Evolutionary conservation across 2,888 invertebrate genomes (phyloP).

Genomic region (Protonemura montana): DNA sequence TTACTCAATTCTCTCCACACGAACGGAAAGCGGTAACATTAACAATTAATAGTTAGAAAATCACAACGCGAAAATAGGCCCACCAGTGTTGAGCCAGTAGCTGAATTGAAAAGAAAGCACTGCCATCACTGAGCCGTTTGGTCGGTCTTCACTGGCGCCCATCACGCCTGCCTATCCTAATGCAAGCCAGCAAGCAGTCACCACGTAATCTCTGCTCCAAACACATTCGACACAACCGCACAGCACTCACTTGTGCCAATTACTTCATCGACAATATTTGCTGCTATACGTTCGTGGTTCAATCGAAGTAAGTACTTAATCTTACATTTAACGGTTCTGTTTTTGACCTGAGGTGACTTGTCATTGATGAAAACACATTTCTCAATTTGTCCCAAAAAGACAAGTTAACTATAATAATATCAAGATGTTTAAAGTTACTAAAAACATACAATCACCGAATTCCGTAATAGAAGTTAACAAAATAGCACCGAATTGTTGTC

Average conservation of each 20-base stretch:
- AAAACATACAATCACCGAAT: background rate
- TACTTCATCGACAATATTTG: background rate
- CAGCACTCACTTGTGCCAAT: background rate
- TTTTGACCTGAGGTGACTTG: background rate
- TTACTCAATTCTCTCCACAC: conserved; percentile 32
- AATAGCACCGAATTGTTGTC: background rate
- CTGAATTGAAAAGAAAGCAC: background rate
- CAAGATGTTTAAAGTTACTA: background rate
- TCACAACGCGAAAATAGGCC: conserved; percentile 23
- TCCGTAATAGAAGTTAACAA: background rate
- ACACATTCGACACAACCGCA: background rate
- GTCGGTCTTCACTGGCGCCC: background rate
- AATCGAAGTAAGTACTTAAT: background rate
- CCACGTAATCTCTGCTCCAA: background rate
- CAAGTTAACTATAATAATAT: conserved; percentile 12
- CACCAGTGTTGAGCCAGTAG: conserved; percentile 9
- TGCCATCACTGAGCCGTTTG: background rate
- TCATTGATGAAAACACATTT: background rate
- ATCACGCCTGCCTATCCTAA: background rate
- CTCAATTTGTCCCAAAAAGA: background rate
- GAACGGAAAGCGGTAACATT: conserved; percentile 17
- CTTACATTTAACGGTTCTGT: background rate
- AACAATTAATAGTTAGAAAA: conserved; percentile 9
- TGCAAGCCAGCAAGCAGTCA: background rate
- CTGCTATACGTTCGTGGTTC: background rate